Conservation (phyloP, 2,113 vertebrate genomes). For the Monopterus albus region DNA sequence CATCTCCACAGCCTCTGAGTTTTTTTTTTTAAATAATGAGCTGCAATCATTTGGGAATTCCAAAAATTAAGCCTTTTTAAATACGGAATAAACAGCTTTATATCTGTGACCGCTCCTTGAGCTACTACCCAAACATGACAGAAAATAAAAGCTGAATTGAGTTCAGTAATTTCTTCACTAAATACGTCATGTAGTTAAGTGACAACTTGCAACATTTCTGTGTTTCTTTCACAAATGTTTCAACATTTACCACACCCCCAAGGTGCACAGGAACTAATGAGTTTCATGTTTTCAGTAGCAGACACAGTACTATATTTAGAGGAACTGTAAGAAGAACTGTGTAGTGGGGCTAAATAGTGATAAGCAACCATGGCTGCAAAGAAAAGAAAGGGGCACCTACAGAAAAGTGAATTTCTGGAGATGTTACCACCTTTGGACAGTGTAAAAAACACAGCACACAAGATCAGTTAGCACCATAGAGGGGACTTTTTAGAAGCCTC, state of each 20-base stretch:
- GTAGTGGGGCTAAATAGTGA: background rate
- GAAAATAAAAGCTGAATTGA: background rate
- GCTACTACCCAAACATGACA: background rate
- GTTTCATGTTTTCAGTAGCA: conserved; percentile 34
- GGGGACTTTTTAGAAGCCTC: background rate
- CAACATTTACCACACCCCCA: background rate
- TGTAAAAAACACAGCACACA: background rate
- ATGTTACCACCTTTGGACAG: background rate
- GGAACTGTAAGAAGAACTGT: background rate
- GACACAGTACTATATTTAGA: conserved; percentile 53
- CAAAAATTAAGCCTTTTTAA: background rate
- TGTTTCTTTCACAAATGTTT: background rate
- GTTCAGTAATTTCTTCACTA: background rate
- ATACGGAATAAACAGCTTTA: too few relatives aligned
- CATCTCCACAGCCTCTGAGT: background rate
- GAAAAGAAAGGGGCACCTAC: background rate
- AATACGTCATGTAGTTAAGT: too few relatives aligned
- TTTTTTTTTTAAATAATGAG: background rate
- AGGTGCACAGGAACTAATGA: conserved; percentile 22
- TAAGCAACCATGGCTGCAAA: background rate
- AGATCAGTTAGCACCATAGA: background rate
- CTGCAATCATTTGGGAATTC: background rate
- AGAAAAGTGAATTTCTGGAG: background rate
- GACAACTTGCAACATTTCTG: too few relatives aligned
- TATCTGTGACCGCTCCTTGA: too few relatives aligned